Evolutionary conservation across 2,797 vertebrate species (phyloP), one percentile per base, ranked within the genome.

Genomic region (Brachymystax lenok): DNA sequence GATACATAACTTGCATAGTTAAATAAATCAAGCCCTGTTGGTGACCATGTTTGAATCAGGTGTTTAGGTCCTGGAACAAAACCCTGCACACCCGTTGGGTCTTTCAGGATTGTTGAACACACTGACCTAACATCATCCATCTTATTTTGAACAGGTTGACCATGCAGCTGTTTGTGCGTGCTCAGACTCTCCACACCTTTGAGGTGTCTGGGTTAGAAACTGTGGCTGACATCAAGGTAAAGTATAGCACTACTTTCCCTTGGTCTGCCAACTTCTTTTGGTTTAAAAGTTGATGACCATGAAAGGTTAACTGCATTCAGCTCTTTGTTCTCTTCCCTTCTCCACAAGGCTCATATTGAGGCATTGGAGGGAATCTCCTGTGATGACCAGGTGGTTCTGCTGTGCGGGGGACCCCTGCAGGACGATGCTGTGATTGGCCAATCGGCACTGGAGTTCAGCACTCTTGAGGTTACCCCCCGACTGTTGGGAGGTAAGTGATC

Each of bases 161-260:
- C 56, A 59, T 59, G 56, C 56, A 59, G 56, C 56, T 59, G 56
- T 59, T 59, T 59, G 56, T 59, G 56, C 56, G 56, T 59, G 56
- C 56, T 59, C 56, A 59, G 56, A 59, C 19, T 59, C 56, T 59
- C n/a, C 56, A 59, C 56, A 59, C 5, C 19, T 59, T 59, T 5
- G 19, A 59, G 56, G 19, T 59, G 19, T 59, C 56, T 8, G n/a
- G 19, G 6, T n/a, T 59, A 21, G 56, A 59, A 21, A 59, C 56
- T n/a, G 8, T 59, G 6, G 56, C 56, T n/a, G 19, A 59, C 6
- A 59, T 59, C 56, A 59, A 46, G 40, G 40, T 46, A 13, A 46
- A 46, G 10, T 46, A 46, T 46, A 46, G 40, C 40, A 46, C 40
- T 46, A 46, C 12, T 46, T 12, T 13, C 10, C 40, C 12, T 46